These are phyloP conservation scores for Pycnomerus fuliginosus DNA, from an alignment of 2,888 invertebrate species.

Conservation along the genomic window DNA sequence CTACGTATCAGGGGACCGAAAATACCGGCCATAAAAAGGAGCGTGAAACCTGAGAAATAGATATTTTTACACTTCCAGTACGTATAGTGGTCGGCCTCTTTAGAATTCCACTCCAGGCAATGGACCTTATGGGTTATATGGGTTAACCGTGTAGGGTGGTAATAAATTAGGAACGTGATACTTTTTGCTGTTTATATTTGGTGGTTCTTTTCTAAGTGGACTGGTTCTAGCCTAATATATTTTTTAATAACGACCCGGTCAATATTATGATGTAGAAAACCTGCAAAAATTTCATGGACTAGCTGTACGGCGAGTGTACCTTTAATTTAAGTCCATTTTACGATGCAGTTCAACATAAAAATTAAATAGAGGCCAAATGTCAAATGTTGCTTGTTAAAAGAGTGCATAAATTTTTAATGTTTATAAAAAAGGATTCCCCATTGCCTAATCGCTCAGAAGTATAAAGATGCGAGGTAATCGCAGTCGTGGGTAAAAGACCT, in stretches of 20 bases:
- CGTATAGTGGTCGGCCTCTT: constrained; percentile 18
- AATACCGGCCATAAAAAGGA: too few species aligned
- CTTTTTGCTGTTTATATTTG: constrained; percentile 30
- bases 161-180: constrained; percentile 35
- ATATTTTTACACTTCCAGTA: constrained; percentile 25
- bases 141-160: constrained; percentile 29
- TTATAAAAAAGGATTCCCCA: background rate
- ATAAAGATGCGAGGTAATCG: constrained; percentile 20
- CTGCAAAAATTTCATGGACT: too few species aligned
- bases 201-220: constrained; percentile 24
- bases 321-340: constrained; percentile 28
- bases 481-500: constrained; percentile 20
- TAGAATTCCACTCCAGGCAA: constrained; percentile 25
- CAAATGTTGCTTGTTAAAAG: constrained; percentile 36
- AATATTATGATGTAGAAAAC: too few species aligned
- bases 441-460: background rate
- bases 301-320: too few species aligned
- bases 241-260: too few species aligned
- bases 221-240: constrained; percentile 4
- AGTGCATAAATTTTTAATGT: constrained; percentile 10
- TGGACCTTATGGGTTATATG: constrained; percentile 26
- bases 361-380: constrained; percentile 40
- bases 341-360: constrained; percentile 36
- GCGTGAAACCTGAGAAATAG: constrained; percentile 23
- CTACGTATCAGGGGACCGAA: too few species aligned